These are phyloP conservation scores for Phaethon lepturus DNA, from an alignment of 2,113 vertebrate genomes.

Conservation along the genomic window DNA sequence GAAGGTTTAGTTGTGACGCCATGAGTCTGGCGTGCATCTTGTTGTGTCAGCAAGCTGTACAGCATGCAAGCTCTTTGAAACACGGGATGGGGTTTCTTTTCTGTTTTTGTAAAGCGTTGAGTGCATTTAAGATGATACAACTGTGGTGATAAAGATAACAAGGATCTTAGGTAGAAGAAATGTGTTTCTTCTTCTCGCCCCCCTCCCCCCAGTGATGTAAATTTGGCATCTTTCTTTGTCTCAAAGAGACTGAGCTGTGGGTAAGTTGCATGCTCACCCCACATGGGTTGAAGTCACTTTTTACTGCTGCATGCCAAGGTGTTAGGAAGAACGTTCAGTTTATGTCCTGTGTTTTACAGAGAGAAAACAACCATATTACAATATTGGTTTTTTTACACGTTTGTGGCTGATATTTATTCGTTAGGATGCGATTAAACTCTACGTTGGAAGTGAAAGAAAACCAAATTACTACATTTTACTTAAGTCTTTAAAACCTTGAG, in stretches of 20 bases:
- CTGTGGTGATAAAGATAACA: neutral
- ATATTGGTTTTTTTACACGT: neutral
- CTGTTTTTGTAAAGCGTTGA: neutral
- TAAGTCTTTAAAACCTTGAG: neutral
- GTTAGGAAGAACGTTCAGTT: neutral
- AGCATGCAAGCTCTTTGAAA: neutral
- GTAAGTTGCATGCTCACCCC: neutral
- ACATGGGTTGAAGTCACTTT: neutral
- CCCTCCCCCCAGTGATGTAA: neutral
- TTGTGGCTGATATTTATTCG: neutral
- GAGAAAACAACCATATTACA: neutral
- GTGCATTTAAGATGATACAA: neutral
- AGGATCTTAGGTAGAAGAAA: neutral
- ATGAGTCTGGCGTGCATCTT: fast-evolving
- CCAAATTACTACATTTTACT: neutral
- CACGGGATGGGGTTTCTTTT: neutral
- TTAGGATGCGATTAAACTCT: neutral
- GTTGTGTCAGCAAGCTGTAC: neutral
- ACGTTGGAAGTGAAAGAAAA: neutral
- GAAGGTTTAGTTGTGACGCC: fast-evolving
- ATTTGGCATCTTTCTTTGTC: neutral
- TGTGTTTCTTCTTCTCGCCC: neutral
- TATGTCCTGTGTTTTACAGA: neutral
- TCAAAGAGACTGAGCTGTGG: neutral
- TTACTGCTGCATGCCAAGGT: neutral